Evolutionary conservation across 2,888 invertebrate genomes (phyloP).

Genomic region (Hyppa rectilinea): DNA sequence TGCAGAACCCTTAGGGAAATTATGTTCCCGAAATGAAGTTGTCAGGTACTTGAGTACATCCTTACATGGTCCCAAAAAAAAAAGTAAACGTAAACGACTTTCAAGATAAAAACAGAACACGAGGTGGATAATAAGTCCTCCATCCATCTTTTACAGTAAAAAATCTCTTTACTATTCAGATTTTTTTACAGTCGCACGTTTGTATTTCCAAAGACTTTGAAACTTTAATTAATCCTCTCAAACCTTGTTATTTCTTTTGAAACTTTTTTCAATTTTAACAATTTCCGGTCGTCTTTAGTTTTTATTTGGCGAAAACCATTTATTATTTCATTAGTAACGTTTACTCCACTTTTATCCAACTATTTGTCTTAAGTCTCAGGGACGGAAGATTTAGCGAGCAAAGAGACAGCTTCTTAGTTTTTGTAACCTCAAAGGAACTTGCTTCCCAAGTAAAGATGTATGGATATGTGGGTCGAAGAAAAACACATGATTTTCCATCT

Average conservation of each 20-base stretch:
- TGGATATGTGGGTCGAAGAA: background rate
- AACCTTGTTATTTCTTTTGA: conserved; percentile 31
- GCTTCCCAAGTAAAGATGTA: conserved; percentile 10
- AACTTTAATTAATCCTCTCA: conserved; percentile 37
- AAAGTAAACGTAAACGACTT: background rate
- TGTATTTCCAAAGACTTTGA: conserved; percentile 1
- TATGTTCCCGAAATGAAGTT: conserved; percentile 14
- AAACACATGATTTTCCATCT: background rate
- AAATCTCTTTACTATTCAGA: conserved; percentile 1
- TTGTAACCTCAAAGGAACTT: conserved; percentile 23
- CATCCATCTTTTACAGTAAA: background rate
- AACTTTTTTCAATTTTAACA: conserved; percentile 32
- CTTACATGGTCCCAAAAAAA: background rate
- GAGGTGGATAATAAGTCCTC: background rate
- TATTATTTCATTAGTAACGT: conserved; percentile 78
- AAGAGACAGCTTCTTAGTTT: conserved; percentile 41
- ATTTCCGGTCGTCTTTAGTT: conserved; percentile 47
- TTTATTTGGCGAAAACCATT: conserved; percentile 69
- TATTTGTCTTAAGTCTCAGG: conserved; percentile 74
- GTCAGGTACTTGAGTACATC: background rate
- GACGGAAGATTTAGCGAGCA: conserved; percentile 52
- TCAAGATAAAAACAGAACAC: background rate
- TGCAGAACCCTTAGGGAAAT: conserved; percentile 42
- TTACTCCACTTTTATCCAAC: conserved; percentile 69
- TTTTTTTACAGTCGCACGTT: background rate